These are phyloP conservation scores for Papilio demoleus DNA, from an alignment of 2,888 invertebrate genomes.

Conservation along the genomic window DNA sequence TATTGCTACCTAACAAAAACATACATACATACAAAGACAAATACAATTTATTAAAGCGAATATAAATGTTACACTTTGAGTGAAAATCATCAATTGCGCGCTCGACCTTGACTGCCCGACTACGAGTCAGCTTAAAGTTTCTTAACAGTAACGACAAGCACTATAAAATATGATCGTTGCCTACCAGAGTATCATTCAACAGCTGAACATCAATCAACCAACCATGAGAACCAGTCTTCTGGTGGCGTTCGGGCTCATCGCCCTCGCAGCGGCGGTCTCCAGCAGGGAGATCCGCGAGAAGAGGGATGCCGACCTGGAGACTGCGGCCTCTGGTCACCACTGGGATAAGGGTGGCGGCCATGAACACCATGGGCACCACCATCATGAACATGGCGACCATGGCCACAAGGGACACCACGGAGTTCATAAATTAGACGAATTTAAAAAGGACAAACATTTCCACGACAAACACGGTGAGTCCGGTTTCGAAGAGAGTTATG, in stretches of 20 bases:
- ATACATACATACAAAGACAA: background rate
- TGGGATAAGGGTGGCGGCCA: constrained; percentile 84
- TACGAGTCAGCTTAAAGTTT: constrained; percentile 60
- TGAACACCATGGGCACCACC: constrained; percentile 85
- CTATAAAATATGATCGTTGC: constrained; percentile 74
- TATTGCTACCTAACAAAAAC: too few relatives aligned
- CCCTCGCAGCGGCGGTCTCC: constrained; percentile 77
- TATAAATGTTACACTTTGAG: constrained; percentile 51
- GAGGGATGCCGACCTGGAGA: constrained; percentile 78
- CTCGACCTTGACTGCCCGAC: constrained; percentile 64
- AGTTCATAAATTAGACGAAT: constrained; percentile 90
- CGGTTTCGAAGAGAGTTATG: constrained; percentile 91
- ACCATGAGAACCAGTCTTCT: constrained; percentile 70
- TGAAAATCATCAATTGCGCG: constrained; percentile 59
- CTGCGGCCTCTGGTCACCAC: constrained; percentile 74
- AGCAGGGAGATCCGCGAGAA: constrained; percentile 78
- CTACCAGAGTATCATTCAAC: constrained; percentile 70
- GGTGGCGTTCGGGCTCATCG: constrained; percentile 71
- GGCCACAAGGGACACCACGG: constrained; percentile 88
- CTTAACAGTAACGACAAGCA: constrained; percentile 60
- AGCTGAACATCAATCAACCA: constrained; percentile 57
- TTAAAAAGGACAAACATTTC: constrained; percentile 89
- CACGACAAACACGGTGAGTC: constrained; percentile 89
- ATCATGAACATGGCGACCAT: constrained; percentile 85
- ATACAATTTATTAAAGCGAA: background rate